These are phyloP conservation scores for Palaemon carinicauda DNA, from an alignment of 1,140 invertebrate species.

Conservation along the genomic window DNA sequence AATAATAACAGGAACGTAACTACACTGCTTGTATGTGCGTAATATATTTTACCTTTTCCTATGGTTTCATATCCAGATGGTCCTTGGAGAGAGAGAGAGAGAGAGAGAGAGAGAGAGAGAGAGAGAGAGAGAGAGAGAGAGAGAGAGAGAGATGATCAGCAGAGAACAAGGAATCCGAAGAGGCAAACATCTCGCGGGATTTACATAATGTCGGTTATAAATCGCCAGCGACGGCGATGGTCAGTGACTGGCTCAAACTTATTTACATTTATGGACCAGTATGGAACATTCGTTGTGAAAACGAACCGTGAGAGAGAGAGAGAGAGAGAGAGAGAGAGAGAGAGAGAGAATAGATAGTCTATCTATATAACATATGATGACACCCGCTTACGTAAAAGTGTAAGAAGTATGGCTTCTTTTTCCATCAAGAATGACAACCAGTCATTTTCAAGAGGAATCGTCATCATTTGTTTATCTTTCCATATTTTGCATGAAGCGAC, in stretches of 20 bases:
- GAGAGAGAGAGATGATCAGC: not conserved
- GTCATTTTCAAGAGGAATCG: too few relatives aligned
- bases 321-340: not conserved
- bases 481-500: too few relatives aligned
- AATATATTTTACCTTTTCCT: too few relatives aligned
- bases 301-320: not conserved
- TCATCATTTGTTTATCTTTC: too few relatives aligned
- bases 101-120: constrained; percentile 19
- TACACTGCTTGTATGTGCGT: too few relatives aligned
- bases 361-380: not conserved
- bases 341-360: not conserved
- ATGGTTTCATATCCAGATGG: too few relatives aligned
- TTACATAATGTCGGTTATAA: constrained; percentile 49
- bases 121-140: not conserved
- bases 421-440: too few relatives aligned
- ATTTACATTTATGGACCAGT: constrained; percentile 14
- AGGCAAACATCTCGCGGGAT: not conserved
- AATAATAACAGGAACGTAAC: too few relatives aligned
- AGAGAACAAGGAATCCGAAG: not conserved
- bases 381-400: too few relatives aligned
- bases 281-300: not conserved
- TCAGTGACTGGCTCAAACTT: constrained; percentile 31
- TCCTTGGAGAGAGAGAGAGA: not conserved
- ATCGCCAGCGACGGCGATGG: constrained; percentile 35
- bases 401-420: too few relatives aligned